Evolutionary conservation across 1,140 invertebrate genomes (phyloP), one percentile per base, ranked within the genome.

Genomic region (Cephus cinctus): DNA sequence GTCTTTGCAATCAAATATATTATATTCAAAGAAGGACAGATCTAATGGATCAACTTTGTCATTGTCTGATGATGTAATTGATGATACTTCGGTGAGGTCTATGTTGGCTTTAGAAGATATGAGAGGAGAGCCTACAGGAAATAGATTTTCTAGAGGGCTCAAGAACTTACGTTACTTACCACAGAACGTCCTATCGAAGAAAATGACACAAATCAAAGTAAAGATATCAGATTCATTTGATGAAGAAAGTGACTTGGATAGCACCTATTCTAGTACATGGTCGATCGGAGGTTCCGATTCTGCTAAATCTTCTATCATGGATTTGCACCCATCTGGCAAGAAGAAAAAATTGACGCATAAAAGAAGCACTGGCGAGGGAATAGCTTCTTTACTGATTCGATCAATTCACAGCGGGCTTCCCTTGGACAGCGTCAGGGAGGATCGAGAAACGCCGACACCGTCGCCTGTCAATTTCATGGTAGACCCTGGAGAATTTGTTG

Each of bases 311-410:
- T 59, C 65, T 0, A 22, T 60, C 1, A 12, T 46, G 1, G 61
- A 69, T 19, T 15, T 65, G 5, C 45, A 54, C 1, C 45, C 62
- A 11, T 50, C 47, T 12, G 47, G 61, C 12, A 65, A 43, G 38
- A 60, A 64, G 11, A 81, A 79, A 52, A 77, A 74, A 35, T 69
- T 75, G 3, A 77, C 70, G 21, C 79, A 83, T 43, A 73, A 76
- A n/a, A 82, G 82, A 56, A 71, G 69, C 5, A 63, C 70, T 36
- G 80, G 77, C 45, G 80, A 84, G 57, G 71, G 76, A 2, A 84
- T 86, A 77, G 83, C 82, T 2, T 81, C 83, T 6, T 75, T 85
- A 43, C 65, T 87, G 15, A 84, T 84, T 2, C 73, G 81, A 49
- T 84, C 83, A 4, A 77, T 86, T 4, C 82, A 83, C 35, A 80